Evolutionary conservation across 2,797 vertebrate genomes (phyloP), one percentile per base, ranked within the genome.

Genomic region (Tenualosa thibaudeaui): DNA sequence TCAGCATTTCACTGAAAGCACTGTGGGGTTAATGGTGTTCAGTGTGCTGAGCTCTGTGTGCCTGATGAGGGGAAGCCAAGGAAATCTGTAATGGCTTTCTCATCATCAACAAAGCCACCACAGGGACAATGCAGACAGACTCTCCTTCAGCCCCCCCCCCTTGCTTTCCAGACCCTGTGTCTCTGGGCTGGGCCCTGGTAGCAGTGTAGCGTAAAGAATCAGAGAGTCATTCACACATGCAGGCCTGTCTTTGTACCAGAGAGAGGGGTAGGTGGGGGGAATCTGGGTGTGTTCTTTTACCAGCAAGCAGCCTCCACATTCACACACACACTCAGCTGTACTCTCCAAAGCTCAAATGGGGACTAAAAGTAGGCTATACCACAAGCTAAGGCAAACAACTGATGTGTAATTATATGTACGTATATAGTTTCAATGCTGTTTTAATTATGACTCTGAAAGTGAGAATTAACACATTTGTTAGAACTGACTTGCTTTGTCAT

Each of bases 211-310:
- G 83, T 26, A 56, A 58, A 24, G 37, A 49, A 84, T 56, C 71
- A 31, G 3, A 17, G 22, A 13, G 75, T 24, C 26, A 10, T 81
- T 37, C 51, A 53, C 53, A 84, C 22, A 81, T 24, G 40, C 40
- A 81, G 37, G 49, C 56, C 53, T 78, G 3, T 46, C 78, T 60
- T 6, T 50, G 46, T 50, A n/a, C 54, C n/a, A 49, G 43, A 19
- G 53, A 58, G 40, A n/a, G 50, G 81, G 71, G 51, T 71, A 84
- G 71, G 53, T 84, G 71, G n/a, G n/a, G 81, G 46, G 37, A 24
- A 22, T 81, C 1, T 58, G 26, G 3, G 26, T 46, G 54, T 81
- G 83, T 58, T 26, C 43, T 22, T 43, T 40, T 51, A 46, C n/a
- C 46, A 8, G 81, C 6, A 50, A 53, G 15, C 54, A 40, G 31